phyloP scores from a whole-genome alignment of 2,888 invertebrate genomes.

The Schizotus pectinicornis region DNA sequence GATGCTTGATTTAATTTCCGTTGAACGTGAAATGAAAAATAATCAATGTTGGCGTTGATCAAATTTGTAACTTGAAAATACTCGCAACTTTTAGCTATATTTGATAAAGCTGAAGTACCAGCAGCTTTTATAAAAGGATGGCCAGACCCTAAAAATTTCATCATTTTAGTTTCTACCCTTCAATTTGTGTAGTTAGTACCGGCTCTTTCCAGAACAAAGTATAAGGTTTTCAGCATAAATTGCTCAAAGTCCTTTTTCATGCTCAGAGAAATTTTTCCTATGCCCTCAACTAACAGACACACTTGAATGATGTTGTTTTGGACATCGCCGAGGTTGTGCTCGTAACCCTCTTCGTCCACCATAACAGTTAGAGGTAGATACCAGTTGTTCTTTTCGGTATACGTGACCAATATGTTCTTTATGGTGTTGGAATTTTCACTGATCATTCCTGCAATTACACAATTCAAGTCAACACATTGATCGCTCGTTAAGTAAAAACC shows the following conservation, averaged over 20 bases:
- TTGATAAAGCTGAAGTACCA: constrained; percentile 65
- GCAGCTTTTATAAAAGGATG: constrained; percentile 68
- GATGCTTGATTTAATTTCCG: constrained; percentile 67
- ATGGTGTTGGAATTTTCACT: constrained; percentile 30
- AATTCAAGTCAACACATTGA: not conserved
- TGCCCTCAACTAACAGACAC: constrained; percentile 73
- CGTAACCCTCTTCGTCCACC: constrained; percentile 42
- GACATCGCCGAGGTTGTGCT: constrained; percentile 49
- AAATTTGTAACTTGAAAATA: constrained; percentile 65
- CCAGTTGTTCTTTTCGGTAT: constrained; percentile 63
- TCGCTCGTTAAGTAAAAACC: constrained; percentile 30
- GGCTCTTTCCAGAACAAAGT: constrained; percentile 72
- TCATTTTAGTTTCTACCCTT: not conserved
- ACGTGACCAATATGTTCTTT: constrained; percentile 46
- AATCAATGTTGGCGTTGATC: constrained; percentile 73
- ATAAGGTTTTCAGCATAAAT: constrained; percentile 70
- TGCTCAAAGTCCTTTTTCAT: constrained; percentile 64
- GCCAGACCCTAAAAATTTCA: constrained; percentile 64
- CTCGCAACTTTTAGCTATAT: constrained; percentile 65
- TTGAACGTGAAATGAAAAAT: constrained; percentile 74
- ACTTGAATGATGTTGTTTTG: constrained; percentile 70
- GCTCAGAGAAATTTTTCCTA: constrained; percentile 67
- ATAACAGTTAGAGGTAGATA: constrained; percentile 58
- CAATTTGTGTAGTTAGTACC: constrained; percentile 57
- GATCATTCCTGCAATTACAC: constrained; percentile 5